Evolutionary conservation across 2,113 vertebrate species (phyloP).

Genomic region (Melozone crissalis): DNA sequence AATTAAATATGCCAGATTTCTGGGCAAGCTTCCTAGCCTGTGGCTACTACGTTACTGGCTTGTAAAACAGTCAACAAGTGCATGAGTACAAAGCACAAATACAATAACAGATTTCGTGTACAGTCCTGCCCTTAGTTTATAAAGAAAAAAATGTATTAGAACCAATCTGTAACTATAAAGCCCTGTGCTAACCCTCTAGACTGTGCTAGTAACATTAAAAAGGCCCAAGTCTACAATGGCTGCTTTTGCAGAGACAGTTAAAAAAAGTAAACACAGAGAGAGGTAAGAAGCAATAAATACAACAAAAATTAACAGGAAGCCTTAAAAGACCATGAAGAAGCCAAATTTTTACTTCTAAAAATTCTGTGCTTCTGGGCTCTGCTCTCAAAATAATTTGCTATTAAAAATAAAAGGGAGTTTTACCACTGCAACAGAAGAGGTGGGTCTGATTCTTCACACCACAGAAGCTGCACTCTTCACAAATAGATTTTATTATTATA

Average conservation of each 20-base stretch:
- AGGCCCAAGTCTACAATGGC: not conserved
- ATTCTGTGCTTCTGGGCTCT: not conserved
- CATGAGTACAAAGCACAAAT: slow-evolving; percentile 57
- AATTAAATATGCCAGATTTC: slow-evolving; percentile 71
- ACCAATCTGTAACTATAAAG: slow-evolving; percentile 30
- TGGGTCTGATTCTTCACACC: not conserved
- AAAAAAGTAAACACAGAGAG: not conserved
- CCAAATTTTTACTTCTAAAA: not conserved
- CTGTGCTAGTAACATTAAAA: not conserved
- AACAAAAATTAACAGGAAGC: slow-evolving; percentile 27
- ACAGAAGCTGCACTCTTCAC: not conserved
- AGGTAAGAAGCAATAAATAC: not conserved
- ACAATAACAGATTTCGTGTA: slow-evolving; percentile 48
- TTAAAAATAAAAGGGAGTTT: not conserved
- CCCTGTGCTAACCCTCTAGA: not conserved
- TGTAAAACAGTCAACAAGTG: slow-evolving; percentile 67
- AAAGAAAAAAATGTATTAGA: slow-evolving; percentile 44
- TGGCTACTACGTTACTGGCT: slow-evolving; percentile 69
- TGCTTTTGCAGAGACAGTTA: not conserved
- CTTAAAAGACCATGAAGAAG: not conserved
- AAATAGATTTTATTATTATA: not conserved
- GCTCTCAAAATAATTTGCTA: not conserved
- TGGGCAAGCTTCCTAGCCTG: slow-evolving; percentile 69
- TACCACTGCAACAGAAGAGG: not conserved
- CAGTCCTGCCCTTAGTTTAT: slow-evolving; percentile 49